phyloP scores from a whole-genome alignment of 2,888 invertebrate genomes.

The Ctenicera cuprea region DNA sequence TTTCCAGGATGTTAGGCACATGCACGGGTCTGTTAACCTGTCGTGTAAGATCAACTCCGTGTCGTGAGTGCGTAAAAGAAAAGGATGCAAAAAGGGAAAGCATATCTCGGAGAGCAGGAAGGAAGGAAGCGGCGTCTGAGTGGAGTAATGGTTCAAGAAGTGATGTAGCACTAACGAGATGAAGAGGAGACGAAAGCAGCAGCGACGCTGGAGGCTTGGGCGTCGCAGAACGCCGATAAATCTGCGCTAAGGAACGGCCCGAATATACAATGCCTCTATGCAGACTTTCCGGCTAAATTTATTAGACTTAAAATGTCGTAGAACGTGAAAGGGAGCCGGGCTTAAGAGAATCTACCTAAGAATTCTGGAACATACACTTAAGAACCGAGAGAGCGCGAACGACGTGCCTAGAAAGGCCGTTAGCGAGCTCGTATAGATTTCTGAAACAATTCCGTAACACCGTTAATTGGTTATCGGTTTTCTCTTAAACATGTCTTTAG shows the following conservation, averaged over 20 bases:
- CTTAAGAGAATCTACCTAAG: slow-evolving; percentile 46
- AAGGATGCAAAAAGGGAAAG: slow-evolving; percentile 37
- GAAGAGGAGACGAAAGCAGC: slow-evolving; percentile 60
- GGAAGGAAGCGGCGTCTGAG: slow-evolving; percentile 59
- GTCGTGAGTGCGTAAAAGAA: slow-evolving; percentile 38
- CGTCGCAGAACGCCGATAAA: slow-evolving; percentile 58
- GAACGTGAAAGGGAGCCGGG: slow-evolving; percentile 57
- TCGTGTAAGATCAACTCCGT: slow-evolving; percentile 28
- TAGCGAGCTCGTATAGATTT: slow-evolving; percentile 43
- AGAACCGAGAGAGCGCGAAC: slow-evolving; percentile 33
- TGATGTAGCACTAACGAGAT: slow-evolving; percentile 61
- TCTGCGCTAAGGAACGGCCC: slow-evolving; percentile 61
- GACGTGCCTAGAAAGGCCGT: slow-evolving; percentile 31
- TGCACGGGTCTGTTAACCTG: slow-evolving; percentile 32
- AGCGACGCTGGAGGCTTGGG: slow-evolving; percentile 52
- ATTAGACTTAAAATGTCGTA: slow-evolving; percentile 60
- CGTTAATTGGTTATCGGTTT: slow-evolving; percentile 55
- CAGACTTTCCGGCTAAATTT: slow-evolving; percentile 62
- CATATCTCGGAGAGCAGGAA: slow-evolving; percentile 48
- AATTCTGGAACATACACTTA: slow-evolving; percentile 35
- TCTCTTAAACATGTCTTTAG: slow-evolving; percentile 54
- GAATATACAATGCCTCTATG: slow-evolving; percentile 62
- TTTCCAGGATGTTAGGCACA: slow-evolving; percentile 11
- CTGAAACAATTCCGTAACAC: slow-evolving; percentile 46
- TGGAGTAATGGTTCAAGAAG: slow-evolving; percentile 60